Evolutionary conservation across 1,140 invertebrate species (phyloP), one percentile per base, ranked within the genome.

Genomic region (Aricia agestis): DNA sequence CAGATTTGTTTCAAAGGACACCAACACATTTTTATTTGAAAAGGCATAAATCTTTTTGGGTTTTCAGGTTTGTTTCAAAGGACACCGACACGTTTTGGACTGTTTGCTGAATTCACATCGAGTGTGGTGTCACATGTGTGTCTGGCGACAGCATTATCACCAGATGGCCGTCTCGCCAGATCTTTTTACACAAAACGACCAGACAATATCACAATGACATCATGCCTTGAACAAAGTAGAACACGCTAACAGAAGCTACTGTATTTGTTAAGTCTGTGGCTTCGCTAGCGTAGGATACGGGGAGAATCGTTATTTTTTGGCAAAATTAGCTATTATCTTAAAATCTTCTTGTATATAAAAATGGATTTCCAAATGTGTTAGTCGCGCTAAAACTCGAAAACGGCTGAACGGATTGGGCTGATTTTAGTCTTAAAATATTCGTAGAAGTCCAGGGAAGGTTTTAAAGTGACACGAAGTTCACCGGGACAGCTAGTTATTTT

Each of bases 121-220:
- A 11, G 13, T 13, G 10, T 52, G 45, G 1, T 25, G 25, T 25
- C 25, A 25, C 45, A 52, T 9, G 9, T 52, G 45, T 52, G 45
- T 6, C 45, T 52, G 45, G 45, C 45, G 45, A 52, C 45, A 15
- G 45, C 3, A 52, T 52, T 13, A 52, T 52, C 45, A 52, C 10
- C 45, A 52, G 45, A 52, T 52, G 45, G 45, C 45, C 11, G 45
- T 52, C 45, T 52, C 45, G 45, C 45, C 45, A 15, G 10, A 52
- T 52, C 45, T 52, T 52, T 52, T 52, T 52, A 52, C 45, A 52
- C 45, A 52, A 42, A 52, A 52, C 45, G 45, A 52, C 11, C 45
- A 52, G 45, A 52, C 45, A 52, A 52, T 52, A 52, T 52, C 45
- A 52, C 45, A 52, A 52, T 52, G 45, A 52, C 45, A 52, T 52